Evolutionary conservation across 1,140 invertebrate species (phyloP).

Genomic region (Muscidifurax raptorellus): DNA sequence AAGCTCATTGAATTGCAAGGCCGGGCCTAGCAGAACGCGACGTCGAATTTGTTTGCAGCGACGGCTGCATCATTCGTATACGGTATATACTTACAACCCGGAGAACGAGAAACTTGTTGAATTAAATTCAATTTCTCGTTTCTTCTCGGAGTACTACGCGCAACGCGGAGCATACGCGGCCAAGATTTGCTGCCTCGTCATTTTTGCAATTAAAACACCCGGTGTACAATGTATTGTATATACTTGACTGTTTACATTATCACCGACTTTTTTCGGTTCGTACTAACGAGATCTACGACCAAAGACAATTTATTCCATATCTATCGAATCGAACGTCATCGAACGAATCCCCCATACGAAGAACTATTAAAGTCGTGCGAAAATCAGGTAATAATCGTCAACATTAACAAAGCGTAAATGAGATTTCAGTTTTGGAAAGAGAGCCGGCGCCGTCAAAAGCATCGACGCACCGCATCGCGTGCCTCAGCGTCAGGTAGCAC

Average conservation of each 20-base stretch:
- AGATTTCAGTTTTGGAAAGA: background rate
- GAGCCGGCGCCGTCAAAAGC: background rate
- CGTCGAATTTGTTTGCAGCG: slow-evolving; percentile 18
- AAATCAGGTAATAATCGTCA: too few species aligned
- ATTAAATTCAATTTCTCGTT: slow-evolving; percentile 25
- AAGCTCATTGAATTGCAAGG: slow-evolving; percentile 30
- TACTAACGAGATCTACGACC: too few species aligned
- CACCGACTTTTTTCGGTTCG: too few species aligned
- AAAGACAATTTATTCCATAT: background rate
- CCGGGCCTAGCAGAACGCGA: background rate
- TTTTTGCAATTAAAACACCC: background rate
- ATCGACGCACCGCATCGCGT: background rate
- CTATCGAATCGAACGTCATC: background rate
- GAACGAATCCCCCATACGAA: too few species aligned
- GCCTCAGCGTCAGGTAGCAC: background rate
- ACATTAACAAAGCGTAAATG: background rate
- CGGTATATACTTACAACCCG: background rate
- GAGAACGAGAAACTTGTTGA: slow-evolving; percentile 16
- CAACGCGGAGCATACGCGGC: background rate
- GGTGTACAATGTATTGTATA: too few species aligned
- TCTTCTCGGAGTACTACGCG: background rate
- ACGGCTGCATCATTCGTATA: background rate
- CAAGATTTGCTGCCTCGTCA: slow-evolving; percentile 1
- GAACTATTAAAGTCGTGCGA: too few species aligned
- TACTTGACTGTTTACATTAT: too few species aligned